Evolutionary conservation across 1,140 invertebrate genomes (phyloP), one percentile per base, ranked within the genome.

Genomic region (Trachymyrmex cornetzi): DNA sequence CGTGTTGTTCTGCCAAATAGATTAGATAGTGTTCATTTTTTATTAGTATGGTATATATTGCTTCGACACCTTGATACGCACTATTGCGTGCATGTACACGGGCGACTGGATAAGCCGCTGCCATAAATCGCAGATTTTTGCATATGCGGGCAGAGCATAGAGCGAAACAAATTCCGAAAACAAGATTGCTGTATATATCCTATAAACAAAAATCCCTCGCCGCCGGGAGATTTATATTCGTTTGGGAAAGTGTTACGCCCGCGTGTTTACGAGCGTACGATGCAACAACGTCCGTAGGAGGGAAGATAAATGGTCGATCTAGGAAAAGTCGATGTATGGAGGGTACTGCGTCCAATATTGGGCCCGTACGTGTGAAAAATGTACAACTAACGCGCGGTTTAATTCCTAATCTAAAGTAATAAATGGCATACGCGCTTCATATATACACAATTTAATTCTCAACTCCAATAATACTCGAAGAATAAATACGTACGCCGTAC

Each of bases 121-220:
- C 9, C 69, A 61, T 74, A 84, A 84, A 84, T 84, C 55, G 80
- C 14, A 24, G 69, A 75, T 84, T 84, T 74, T 84, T 84, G 69
- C 80, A 84, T 75, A 84, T 84, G 80, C 38, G 69, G 69, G 38
- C 14, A 48, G 9, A 82, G 38, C 55, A 84, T 50, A 61, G 55
- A 61, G 38, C 69, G 80, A 84, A 84, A 84, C 69, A 84, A 84
- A 84, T 84, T 84, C 80, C 57, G 24, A 61, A 84, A 84, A 84
- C 80, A 84, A 84, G 80, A 84, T 84, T 84, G 80, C 80, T 22
- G 38, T 44, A 55, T 74, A 74, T 77, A 81, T 81, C 61, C 53
- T 84, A 75, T 84, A 50, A 84, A 74, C 55, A 84, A 84, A 84
- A 84, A 74, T 74, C 77, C 77, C 80, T 84, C 44, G 80, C 80